phyloP scores from a whole-genome alignment of 2,113 vertebrate species.

The Gobiocypris rarus region DNA sequence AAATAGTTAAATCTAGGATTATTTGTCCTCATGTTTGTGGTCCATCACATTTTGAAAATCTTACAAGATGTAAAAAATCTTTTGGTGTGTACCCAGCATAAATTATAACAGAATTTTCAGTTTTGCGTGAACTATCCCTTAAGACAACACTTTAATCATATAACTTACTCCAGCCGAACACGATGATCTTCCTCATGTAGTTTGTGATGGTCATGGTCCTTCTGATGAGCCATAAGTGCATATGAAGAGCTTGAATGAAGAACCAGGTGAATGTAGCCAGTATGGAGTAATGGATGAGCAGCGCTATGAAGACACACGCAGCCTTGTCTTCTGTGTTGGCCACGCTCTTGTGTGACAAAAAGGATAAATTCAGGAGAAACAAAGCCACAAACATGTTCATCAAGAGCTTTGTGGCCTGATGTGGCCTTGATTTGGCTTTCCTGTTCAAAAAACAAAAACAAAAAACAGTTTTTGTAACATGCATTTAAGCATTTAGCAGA shows the following conservation, averaged over 20 bases:
- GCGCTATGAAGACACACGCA: slow-evolving; percentile 67
- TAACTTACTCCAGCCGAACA: slow-evolving; percentile 79
- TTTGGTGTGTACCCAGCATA: too few species aligned
- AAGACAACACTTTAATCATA: too few species aligned
- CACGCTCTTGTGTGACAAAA: slow-evolving; percentile 68
- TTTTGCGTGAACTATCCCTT: too few species aligned
- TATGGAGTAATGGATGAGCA: slow-evolving; percentile 77
- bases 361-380: slow-evolving; percentile 74
- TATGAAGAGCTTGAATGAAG: slow-evolving; percentile 76
- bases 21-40: too few species aligned
- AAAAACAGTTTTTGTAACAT: not conserved
- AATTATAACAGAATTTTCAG: too few species aligned
- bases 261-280: slow-evolving; percentile 82
- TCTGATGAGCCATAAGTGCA: slow-evolving; percentile 72
- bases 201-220: slow-evolving; percentile 65
- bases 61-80: too few species aligned
- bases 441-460: slow-evolving; percentile 47
- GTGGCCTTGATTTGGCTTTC: slow-evolving; percentile 65
- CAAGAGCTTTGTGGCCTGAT: slow-evolving; percentile 70
- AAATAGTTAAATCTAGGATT: too few species aligned
- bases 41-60: too few species aligned
- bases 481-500: too few species aligned
- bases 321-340: rapidly evolving
- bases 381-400: slow-evolving; percentile 74
- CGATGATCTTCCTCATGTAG: slow-evolving; percentile 75